These are phyloP conservation scores for Molorchus minor DNA, from an alignment of 2,888 invertebrate species.

Conservation along the genomic window DNA sequence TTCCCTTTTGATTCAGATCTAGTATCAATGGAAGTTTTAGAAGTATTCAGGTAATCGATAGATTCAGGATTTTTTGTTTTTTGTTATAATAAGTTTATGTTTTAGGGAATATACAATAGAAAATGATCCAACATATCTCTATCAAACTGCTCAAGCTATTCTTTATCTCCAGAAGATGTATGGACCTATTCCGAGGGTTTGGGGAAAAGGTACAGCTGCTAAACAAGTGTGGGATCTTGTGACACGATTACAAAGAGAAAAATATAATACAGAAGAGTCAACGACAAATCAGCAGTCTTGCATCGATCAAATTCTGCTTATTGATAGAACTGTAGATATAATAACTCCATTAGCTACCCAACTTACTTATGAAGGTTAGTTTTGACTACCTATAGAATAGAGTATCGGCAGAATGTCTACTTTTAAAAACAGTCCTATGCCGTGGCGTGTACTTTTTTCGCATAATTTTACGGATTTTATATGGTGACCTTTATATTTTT, in stretches of 20 bases:
- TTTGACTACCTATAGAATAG: no score
- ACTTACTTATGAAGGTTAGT: conserved; percentile 90
- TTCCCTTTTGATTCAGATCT: conserved; percentile 93
- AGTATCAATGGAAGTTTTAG: conserved; percentile 88
- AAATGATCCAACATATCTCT: conserved; percentile 88
- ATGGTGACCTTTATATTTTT: no score
- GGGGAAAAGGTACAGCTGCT: conserved; percentile 86
- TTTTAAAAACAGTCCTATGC: no score
- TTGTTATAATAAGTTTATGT: conserved; percentile 23
- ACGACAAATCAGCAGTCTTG: conserved; percentile 53
- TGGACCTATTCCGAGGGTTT: conserved; percentile 88
- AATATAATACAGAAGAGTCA: conserved; percentile 59
- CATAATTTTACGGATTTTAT: no score
- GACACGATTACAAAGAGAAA: conserved; percentile 75
- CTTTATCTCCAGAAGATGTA: conserved; percentile 86
- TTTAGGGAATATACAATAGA: conserved; percentile 84
- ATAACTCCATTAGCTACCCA: conserved; percentile 93
- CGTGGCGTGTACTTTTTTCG: no score
- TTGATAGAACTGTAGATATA: conserved; percentile 92
- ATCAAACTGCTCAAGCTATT: conserved; percentile 87
- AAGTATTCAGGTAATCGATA: conserved; percentile 75
- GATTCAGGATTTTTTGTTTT: background rate
- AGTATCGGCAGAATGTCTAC: no score
- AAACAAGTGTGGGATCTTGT: conserved; percentile 90
- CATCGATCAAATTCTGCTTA: conserved; percentile 88